Conservation (phyloP, 1,140 invertebrate genomes). For the Drosophila watanabei region DNA sequence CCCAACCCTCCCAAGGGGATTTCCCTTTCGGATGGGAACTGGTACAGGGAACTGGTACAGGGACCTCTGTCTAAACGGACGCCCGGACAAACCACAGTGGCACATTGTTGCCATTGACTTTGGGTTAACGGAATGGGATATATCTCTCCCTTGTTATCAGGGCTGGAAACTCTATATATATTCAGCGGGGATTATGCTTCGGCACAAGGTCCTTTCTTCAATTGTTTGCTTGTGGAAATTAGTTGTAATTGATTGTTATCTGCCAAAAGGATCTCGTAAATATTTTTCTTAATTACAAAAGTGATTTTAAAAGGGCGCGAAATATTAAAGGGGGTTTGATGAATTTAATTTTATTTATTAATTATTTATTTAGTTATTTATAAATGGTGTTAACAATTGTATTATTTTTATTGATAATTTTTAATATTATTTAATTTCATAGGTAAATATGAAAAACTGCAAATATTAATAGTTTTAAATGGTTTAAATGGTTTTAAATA, state of each 20-base stretch:
- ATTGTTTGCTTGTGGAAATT: slow-evolving; percentile 21
- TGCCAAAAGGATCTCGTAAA: slow-evolving; percentile 3
- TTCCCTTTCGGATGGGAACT: neutral
- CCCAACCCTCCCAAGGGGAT: slow-evolving; percentile 34
- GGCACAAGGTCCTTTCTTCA: neutral
- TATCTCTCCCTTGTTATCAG: neutral
- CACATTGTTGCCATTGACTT: slow-evolving; percentile 80
- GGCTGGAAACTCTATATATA: slow-evolving; percentile 47
- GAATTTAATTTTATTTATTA: too few relatives aligned
- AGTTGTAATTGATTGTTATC: slow-evolving; percentile 25
- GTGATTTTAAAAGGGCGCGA: neutral
- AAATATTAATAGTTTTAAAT: too few relatives aligned
- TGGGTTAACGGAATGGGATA: slow-evolving; percentile 8
- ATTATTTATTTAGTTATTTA: neutral
- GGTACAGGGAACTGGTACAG: slow-evolving; percentile 1
- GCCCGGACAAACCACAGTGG: slow-evolving; percentile 59
- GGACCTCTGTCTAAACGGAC: slow-evolving; percentile 1
- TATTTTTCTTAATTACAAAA: slow-evolving; percentile 6
- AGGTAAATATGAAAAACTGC: too few relatives aligned
- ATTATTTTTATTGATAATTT: too few relatives aligned
- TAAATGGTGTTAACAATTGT: too few relatives aligned
- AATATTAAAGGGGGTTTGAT: neutral
- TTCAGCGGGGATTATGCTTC: slow-evolving; percentile 27
- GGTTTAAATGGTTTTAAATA: too few relatives aligned
- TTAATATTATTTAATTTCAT: too few relatives aligned